Evolutionary conservation across 2,888 invertebrate genomes (phyloP), one percentile per base, ranked within the genome.

Genomic region (Tolmerus cingulatus): DNA sequence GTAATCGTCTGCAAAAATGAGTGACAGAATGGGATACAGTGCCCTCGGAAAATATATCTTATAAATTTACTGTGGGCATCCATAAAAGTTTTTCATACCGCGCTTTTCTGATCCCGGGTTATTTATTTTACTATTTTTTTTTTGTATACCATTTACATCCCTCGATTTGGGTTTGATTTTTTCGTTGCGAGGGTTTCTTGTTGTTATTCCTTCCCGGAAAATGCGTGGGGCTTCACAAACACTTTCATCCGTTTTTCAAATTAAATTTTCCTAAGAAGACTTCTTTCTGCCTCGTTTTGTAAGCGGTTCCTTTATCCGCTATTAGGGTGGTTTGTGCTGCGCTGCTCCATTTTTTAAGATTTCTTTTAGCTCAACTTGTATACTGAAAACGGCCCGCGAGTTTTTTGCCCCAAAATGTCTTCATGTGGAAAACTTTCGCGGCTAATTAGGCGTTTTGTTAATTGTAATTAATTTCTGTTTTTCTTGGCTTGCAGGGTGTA

Each of bases 221-320:
- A 51, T 84, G 37, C 43, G 57, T 90, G 90, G 87, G 92, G 92
- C 92, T 92, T 92, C 92, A 91, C 91, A 92, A 92, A 92, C 92
- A 92, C 92, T 92, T 92, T 92, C 92, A 92, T 92, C 92, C 91
- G 92, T 92, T 92, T 92, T 92, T 91, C 90, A 92, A 92, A 92
- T 92, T 92, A 91, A 91, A 91, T 88, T 88, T 86, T 84, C 87
- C 81, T 88, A 88, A 87, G 88, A 88, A 86, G 86, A 86, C 86
- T 86, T 86, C 81, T 81, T 40, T 79, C 34, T 84, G 84, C 40
- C 40, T 40, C 16, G 74, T 37, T 66, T 40, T 74, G 74, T 74
- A 74, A 84, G 37, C 84, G 84, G 37, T 23, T 37, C 66, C 66
- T 84, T 84, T 74, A 84, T 84, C 84, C 84, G 66, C 23, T 40